Evolutionary conservation across 2,113 vertebrate species (phyloP).

Genomic region (Ictidomys tridecemlineatus): DNA sequence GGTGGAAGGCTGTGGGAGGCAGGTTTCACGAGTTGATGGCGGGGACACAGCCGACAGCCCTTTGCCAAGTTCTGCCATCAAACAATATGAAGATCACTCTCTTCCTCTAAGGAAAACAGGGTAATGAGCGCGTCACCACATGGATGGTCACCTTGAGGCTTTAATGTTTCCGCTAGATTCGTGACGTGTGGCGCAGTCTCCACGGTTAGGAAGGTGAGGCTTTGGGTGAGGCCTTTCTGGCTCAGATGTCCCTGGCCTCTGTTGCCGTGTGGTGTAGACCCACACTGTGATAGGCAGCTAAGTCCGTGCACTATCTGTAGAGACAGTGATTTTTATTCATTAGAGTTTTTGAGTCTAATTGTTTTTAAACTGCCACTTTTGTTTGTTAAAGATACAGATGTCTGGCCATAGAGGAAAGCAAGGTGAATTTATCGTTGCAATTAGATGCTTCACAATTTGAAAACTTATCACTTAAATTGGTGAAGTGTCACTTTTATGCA

Average conservation of each 20-base stretch:
- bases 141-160: not conserved
- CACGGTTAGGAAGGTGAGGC: accelerated
- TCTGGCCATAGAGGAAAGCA: slow-evolving; percentile 63
- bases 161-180: not conserved
- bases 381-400: slow-evolving; percentile 80
- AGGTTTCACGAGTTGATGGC: not conserved
- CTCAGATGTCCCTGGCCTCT: not conserved
- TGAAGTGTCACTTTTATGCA: slow-evolving; percentile 73
- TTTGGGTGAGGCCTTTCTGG: not conserved
- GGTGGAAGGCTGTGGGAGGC: not conserved
- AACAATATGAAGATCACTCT: not conserved
- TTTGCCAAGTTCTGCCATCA: not conserved
- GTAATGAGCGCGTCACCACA: not conserved
- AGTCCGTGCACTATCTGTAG: not conserved
- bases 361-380: slow-evolving; percentile 80
- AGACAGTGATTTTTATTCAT: slow-evolving; percentile 71
- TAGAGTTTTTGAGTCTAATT: slow-evolving; percentile 73
- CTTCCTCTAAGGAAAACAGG: not conserved
- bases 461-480: slow-evolving; percentile 78
- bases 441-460: slow-evolving; percentile 60
- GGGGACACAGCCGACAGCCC: not conserved
- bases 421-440: slow-evolving; percentile 66
- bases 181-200: not conserved
- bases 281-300: not conserved
- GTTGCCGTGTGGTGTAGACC: accelerated